Conservation (phyloP, 2,797 vertebrate genomes). For the Eupleurogrammus muticus region DNA sequence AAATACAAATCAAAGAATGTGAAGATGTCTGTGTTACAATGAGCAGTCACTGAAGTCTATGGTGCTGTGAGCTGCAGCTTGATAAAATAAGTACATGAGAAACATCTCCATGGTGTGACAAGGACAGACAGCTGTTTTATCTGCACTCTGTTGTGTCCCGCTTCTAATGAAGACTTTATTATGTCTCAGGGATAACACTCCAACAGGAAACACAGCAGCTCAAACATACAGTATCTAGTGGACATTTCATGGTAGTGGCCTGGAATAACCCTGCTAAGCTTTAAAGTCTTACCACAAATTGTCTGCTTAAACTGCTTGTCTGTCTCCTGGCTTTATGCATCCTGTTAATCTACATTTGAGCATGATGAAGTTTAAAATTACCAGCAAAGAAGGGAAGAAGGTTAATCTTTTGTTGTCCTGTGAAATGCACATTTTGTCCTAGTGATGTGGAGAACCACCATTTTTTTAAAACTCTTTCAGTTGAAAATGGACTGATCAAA, state of each 20-base stretch:
- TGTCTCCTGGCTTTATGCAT: constrained; percentile 44
- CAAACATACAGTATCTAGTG: constrained; percentile 29
- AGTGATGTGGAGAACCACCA: constrained; percentile 15
- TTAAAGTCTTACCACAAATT: constrained; percentile 69
- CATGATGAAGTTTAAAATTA: constrained; percentile 66
- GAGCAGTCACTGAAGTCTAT: neutral
- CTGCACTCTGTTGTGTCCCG: neutral
- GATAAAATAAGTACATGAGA: neutral
- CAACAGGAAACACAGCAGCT: constrained; percentile 43
- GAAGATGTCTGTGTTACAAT: neutral
- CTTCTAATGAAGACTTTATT: constrained; percentile 52
- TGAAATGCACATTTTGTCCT: constrained; percentile 22
- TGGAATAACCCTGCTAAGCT: constrained; percentile 71
- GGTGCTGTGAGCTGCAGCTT: neutral
- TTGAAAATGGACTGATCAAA: neutral
- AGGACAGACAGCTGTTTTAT: neutral
- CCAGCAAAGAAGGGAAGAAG: constrained; percentile 39
- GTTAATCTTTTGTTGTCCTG: constrained; percentile 60
- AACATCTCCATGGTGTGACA: too few relatives aligned
- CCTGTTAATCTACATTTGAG: constrained; percentile 66
- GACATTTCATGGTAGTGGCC: constrained; percentile 55
- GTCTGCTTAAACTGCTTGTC: constrained; percentile 68
- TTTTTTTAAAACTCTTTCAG: neutral
- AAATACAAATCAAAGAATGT: neutral
- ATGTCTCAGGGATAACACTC: constrained; percentile 50